Conservation (phyloP, 2,797 vertebrate genomes). For the Okamejei kenojei region DNA sequence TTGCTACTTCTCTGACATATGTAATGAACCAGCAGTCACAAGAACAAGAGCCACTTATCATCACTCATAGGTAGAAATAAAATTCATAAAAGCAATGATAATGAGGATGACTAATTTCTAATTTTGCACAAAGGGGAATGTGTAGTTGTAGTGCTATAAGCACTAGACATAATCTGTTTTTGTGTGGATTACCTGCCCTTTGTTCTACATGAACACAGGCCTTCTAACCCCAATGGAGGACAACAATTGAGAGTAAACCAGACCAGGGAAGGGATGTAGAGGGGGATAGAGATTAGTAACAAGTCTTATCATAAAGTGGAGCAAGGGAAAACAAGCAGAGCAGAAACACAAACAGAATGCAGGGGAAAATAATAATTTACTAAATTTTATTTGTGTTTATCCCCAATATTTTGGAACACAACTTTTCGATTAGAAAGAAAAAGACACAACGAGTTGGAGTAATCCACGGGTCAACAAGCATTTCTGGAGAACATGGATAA, state of each 20-base stretch:
- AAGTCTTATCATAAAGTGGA: background rate
- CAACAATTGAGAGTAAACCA: background rate
- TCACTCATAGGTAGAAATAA: background rate
- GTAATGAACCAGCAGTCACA: background rate
- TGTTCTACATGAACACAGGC: background rate
- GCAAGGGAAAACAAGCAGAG: background rate
- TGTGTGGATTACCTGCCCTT: too few relatives aligned
- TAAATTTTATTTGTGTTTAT: background rate
- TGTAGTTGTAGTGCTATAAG: background rate
- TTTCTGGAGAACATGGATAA: too few relatives aligned
- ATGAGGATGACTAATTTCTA: background rate
- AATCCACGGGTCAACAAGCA: too few relatives aligned
- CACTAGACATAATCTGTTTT: background rate
- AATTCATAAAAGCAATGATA: background rate
- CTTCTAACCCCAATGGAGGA: background rate
- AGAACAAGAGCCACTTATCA: background rate
- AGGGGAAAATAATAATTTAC: background rate
- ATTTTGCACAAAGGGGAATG: background rate
- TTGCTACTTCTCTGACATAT: background rate
- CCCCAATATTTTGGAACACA: background rate
- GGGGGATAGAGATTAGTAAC: background rate
- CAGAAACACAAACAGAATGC: background rate
- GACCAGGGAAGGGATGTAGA: too few relatives aligned
- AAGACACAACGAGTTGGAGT: too few relatives aligned
- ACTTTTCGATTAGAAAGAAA: background rate